Conservation (phyloP, 2,113 vertebrate species). For the Tragulus kanchil region DNA sequence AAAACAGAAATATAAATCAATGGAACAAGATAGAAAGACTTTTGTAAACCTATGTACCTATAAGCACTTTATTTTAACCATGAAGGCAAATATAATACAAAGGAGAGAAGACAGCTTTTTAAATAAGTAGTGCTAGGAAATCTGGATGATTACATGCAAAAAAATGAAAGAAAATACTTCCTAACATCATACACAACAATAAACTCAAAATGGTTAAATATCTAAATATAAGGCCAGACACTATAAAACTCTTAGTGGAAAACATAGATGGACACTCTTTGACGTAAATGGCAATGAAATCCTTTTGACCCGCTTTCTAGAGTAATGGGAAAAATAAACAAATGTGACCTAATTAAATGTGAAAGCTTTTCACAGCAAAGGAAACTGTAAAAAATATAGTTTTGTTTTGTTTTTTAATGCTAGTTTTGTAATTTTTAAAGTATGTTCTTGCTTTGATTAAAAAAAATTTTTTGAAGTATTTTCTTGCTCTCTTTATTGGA, state of each 20-base stretch:
- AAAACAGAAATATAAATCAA: background rate
- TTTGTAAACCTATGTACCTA: background rate
- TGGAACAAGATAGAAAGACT: background rate
- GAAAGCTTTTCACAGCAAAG: background rate
- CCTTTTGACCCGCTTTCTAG: background rate
- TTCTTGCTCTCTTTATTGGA: background rate
- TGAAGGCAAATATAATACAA: background rate
- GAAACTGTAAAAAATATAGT: background rate
- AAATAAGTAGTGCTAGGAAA: background rate
- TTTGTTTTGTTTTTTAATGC: background rate
- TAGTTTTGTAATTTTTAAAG: background rate
- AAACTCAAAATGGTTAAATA: background rate
- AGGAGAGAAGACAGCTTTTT: background rate
- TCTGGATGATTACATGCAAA: background rate
- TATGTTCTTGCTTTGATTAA: background rate
- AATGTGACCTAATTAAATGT: background rate
- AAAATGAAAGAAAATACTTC: background rate
- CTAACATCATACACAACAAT: background rate
- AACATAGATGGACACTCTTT: background rate
- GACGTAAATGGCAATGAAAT: background rate
- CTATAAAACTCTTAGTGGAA: background rate
- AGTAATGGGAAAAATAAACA: background rate
- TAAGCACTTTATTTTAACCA: background rate
- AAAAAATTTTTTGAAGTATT: background rate
- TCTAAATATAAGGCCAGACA: background rate